A percentile compares a stretch with the other conserved stretches of the same genome.
These are phyloP conservation scores for Hystrix brachyura DNA, from an alignment of 2,113 vertebrate genomes.

Conservation along the genomic window DNA sequence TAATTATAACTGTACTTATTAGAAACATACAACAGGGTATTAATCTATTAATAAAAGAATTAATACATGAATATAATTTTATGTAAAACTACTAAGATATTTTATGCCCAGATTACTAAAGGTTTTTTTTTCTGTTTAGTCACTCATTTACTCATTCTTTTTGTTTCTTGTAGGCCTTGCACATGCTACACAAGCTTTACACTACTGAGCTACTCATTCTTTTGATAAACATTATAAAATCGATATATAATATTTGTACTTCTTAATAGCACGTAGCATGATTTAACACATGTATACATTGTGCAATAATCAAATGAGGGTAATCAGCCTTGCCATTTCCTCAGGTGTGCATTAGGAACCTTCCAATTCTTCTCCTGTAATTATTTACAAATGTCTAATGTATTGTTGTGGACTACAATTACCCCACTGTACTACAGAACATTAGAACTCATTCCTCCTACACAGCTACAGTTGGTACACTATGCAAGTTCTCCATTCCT, in stretches of 20 bases:
- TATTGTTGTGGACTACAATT: neutral
- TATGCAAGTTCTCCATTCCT: neutral
- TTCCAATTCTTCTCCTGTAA: neutral
- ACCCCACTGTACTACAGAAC: neutral
- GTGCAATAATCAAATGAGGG: neutral
- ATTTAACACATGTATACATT: neutral
- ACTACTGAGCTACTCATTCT: neutral
- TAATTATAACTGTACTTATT: neutral
- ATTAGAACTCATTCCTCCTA: neutral
- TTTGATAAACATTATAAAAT: neutral
- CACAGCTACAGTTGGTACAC: neutral
- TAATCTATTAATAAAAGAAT: neutral
- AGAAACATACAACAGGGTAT: neutral
- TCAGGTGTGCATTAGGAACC: neutral
- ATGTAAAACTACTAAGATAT: neutral
- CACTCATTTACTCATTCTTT: neutral
- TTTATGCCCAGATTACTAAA: neutral
- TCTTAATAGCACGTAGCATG: neutral
- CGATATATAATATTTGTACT: neutral
- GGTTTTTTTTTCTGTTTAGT: neutral
- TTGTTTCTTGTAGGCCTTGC: neutral
- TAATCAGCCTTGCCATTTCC: neutral
- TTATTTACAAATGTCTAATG: neutral
- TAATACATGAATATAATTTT: neutral
- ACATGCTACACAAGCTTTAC: neutral